phyloP scores from a whole-genome alignment of 1,140 invertebrate species.

The Meteorus sp. region DNA sequence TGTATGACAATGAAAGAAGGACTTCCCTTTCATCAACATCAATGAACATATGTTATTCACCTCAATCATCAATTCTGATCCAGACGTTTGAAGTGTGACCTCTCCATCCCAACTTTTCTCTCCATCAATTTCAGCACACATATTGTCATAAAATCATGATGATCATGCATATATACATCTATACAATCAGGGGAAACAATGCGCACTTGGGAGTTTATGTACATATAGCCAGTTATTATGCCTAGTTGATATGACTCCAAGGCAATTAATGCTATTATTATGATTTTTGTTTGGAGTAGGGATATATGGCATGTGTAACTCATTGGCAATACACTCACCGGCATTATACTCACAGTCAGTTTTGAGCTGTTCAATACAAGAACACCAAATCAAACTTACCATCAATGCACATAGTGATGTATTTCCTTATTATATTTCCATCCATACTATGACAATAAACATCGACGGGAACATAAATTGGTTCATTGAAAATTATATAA shows the following conservation, averaged over 20 bases:
- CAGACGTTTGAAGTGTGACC: no score
- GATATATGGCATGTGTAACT: slow-evolving; percentile 23
- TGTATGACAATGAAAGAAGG: no score
- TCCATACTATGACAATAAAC: no score
- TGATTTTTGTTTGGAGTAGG: slow-evolving; percentile 41
- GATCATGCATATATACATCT: slow-evolving; percentile 2
- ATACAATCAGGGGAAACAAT: slow-evolving; percentile 5
- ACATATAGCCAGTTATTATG: slow-evolving; percentile 47
- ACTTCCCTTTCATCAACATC: no score
- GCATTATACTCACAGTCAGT: slow-evolving; percentile 24
- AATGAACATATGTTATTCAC: no score
- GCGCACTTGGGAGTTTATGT: slow-evolving; percentile 4
- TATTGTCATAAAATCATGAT: background rate
- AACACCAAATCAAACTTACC: background rate
- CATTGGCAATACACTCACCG: no score
- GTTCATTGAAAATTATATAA: no score
- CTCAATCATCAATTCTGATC: no score
- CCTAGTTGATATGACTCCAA: slow-evolving; percentile 45
- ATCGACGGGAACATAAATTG: no score
- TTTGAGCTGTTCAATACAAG: slow-evolving; percentile 37
- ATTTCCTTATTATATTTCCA: background rate
- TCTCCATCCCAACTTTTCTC: background rate
- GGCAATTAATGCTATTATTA: slow-evolving; percentile 58
- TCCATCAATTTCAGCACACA: background rate
- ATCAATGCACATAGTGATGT: background rate